Conservation (phyloP, 2,888 invertebrate genomes). For the Dioctria linearis region DNA sequence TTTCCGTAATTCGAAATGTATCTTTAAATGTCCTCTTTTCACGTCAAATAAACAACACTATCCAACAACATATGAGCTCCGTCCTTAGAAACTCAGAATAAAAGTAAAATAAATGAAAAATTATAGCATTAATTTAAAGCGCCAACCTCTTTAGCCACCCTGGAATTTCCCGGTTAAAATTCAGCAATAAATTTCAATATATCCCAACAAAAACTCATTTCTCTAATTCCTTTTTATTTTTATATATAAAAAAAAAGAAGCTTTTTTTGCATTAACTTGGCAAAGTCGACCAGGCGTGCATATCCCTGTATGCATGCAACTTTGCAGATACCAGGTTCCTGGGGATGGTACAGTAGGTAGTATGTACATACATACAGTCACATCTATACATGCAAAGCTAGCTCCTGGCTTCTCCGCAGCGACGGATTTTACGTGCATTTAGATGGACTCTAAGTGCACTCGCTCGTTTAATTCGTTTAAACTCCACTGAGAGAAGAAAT, state of each 20-base stretch:
- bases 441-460: constrained; percentile 49
- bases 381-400: not conserved
- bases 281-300: constrained; percentile 42
- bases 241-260: constrained; percentile 26
- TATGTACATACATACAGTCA: not conserved
- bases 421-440: constrained; percentile 18
- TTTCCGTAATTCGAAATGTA: too few species aligned
- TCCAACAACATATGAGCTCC: not conserved
- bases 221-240: constrained; percentile 42
- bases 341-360: not conserved
- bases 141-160: constrained; percentile 33
- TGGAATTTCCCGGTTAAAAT: constrained; percentile 16
- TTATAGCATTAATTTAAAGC: constrained; percentile 48
- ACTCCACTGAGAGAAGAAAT: constrained; percentile 10
- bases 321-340: constrained; percentile 9
- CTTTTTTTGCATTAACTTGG: constrained; percentile 46
- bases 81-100: not conserved
- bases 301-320: constrained; percentile 38
- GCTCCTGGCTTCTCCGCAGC: constrained; percentile 13
- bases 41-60: too few species aligned
- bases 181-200: constrained; percentile 52
- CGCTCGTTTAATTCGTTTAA: constrained; percentile 51
- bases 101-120: constrained; percentile 40
- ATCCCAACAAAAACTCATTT: constrained; percentile 42
- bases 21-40: too few species aligned